A percentile compares a stretch with the other conserved stretches of the same genome.
Conservation (phyloP, 2,888 invertebrate genomes). For the Ypsolopha sequella region DNA sequence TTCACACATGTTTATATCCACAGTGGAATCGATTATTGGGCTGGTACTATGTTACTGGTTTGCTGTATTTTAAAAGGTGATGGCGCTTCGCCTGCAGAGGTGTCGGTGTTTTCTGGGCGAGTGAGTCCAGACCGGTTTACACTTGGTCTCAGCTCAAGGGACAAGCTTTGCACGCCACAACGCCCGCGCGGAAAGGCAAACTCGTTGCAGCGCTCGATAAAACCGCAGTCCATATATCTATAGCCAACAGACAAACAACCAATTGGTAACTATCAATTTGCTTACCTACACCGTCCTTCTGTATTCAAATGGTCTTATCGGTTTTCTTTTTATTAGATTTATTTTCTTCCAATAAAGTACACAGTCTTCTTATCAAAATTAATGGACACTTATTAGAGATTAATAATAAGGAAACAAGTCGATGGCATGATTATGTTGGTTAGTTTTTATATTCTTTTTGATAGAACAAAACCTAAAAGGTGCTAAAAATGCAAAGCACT, state of each 20-base stretch:
- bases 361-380: no score
- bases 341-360: no score
- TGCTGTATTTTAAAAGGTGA: constrained; percentile 26
- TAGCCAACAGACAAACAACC: constrained; percentile 35
- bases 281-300: constrained; percentile 9
- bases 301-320: background rate
- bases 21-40: background rate
- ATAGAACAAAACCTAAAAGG: no score
- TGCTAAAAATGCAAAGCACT: no score
- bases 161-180: constrained; percentile 36
- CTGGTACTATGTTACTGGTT: background rate
- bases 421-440: no score
- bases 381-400: no score
- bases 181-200: constrained; percentile 51
- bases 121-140: constrained; percentile 61
- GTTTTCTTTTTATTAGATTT: background rate
- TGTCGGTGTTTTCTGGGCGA: constrained; percentile 67
- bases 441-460: no score
- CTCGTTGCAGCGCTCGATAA: constrained; percentile 56
- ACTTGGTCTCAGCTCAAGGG: constrained; percentile 19
- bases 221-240: constrained; percentile 10
- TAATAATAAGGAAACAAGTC: no score
- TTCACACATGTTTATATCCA: no score
- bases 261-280: constrained; percentile 54
- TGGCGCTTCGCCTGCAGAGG: constrained; percentile 24